Percentiles rank a stretch among this genome's conserved stretches.
These are phyloP conservation scores for Condylura cristata DNA, from an alignment of 2,113 vertebrate genomes.

Conservation along the genomic window DNA sequence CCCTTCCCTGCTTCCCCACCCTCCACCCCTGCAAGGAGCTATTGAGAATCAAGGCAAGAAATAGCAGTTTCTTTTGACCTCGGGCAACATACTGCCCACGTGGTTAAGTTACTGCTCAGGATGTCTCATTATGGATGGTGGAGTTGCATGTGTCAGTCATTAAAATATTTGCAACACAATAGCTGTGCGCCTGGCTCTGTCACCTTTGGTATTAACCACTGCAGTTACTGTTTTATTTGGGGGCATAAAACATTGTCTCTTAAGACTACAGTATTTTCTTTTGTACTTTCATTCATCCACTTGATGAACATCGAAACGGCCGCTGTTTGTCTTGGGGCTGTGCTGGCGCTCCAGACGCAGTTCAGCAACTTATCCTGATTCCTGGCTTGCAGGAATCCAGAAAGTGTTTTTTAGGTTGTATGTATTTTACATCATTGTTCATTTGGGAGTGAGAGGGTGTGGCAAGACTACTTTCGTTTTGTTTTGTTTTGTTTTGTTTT, in stretches of 20 bases:
- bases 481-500: no score
- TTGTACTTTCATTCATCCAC: neutral
- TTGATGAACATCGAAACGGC: neutral
- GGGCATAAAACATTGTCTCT: neutral
- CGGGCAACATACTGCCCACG: neutral
- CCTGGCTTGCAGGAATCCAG: neutral
- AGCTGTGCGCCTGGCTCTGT: neutral
- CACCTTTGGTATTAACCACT: neutral
- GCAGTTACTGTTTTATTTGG: neutral
- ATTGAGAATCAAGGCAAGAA: slow-evolving; percentile 27
- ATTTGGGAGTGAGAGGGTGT: no score
- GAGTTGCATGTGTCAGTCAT: slow-evolving; percentile 22
- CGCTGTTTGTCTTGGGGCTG: neutral
- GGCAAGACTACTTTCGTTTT: no score
- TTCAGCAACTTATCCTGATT: neutral
- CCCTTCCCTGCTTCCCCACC: neutral
- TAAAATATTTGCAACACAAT: neutral
- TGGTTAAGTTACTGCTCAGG: neutral
- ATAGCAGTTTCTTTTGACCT: slow-evolving; percentile 20
- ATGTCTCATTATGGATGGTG: neutral
- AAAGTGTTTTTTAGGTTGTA: neutral
- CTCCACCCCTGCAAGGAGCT: neutral
- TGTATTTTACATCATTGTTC: no score
- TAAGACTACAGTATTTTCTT: neutral
- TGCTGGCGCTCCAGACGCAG: neutral